phyloP scores from a whole-genome alignment of 2,888 invertebrate species.

The Ditylenchus weischeri region DNA sequence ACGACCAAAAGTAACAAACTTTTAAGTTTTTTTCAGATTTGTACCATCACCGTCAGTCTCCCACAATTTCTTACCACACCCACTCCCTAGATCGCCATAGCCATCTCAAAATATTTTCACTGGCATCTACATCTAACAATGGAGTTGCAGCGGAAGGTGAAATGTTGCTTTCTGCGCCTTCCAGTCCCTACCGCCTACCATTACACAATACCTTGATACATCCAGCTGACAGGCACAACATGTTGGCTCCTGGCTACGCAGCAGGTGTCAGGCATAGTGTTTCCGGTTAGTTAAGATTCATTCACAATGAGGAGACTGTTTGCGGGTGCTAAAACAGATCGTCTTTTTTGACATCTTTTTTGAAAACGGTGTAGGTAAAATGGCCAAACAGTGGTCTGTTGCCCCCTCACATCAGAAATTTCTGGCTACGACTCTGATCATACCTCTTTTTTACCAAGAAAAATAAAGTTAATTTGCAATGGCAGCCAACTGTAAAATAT shows the following conservation, averaged over 20 bases:
- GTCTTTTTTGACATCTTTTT: too few species aligned
- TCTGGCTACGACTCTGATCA: too few species aligned
- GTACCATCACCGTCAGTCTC: neutral
- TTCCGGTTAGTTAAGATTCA: constrained; percentile 23
- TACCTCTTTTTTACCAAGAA: too few species aligned
- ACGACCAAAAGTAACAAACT: too few species aligned
- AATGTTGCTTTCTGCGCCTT: constrained; percentile 19
- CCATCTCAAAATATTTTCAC: constrained; percentile 28
- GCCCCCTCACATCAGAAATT: too few species aligned
- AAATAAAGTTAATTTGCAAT: too few species aligned
- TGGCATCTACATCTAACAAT: constrained; percentile 9
- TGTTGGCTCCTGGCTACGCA: constrained; percentile 1
- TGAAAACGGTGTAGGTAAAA: too few species aligned
- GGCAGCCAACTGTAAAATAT: too few species aligned
- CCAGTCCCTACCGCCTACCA: constrained; percentile 31
- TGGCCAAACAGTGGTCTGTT: too few species aligned
- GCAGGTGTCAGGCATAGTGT: constrained; percentile 22
- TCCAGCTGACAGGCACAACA: constrained; percentile 12
- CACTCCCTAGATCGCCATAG: constrained; percentile 38
- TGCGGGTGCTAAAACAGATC: too few species aligned
- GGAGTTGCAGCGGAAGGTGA: constrained; percentile 1
- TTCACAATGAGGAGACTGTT: too few species aligned
- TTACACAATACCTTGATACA: constrained; percentile 29
- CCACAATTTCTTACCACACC: constrained; percentile 27
- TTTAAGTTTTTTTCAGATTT: too few species aligned